Evolutionary conservation across 2,113 vertebrate genomes (phyloP).

Genomic region (Etheostoma cragini): DNA sequence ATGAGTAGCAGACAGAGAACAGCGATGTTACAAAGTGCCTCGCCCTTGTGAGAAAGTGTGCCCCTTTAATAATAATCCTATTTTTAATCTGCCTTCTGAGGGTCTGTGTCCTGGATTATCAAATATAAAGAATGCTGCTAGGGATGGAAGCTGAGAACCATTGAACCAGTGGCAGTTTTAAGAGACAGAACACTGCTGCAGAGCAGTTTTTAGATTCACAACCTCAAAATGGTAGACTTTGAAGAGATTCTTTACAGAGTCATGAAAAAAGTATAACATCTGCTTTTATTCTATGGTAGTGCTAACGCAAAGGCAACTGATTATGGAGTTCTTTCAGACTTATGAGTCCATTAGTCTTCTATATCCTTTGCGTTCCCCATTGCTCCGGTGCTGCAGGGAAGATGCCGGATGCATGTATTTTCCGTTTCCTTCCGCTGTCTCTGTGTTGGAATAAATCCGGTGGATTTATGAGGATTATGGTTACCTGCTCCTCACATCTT

Average conservation of each 20-base stretch:
- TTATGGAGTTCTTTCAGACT: neutral
- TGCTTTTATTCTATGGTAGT: neutral
- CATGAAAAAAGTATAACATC: neutral
- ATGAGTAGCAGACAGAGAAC: constrained; percentile 18
- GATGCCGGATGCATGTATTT: too few relatives aligned
- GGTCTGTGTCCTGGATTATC: constrained; percentile 80
- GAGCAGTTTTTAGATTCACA: neutral
- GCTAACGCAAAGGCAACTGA: neutral
- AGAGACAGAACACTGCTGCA: constrained; percentile 3
- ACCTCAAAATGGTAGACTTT: neutral
- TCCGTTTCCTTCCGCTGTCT: too few relatives aligned
- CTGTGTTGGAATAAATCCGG: too few relatives aligned
- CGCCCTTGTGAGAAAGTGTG: constrained; percentile 53
- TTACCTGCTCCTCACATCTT: too few relatives aligned
- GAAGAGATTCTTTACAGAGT: neutral
- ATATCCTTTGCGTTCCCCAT: too few relatives aligned
- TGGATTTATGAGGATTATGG: too few relatives aligned
- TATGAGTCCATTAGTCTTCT: neutral
- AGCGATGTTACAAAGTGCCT: constrained; percentile 31
- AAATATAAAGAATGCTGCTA: constrained; percentile 45
- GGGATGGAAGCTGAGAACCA: constrained; percentile 20
- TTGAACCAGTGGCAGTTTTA: constrained; percentile 14
- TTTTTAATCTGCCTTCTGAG: constrained; percentile 77
- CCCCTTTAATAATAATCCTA: constrained; percentile 76
- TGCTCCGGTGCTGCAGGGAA: too few relatives aligned